Evolutionary conservation across 2,888 invertebrate species (phyloP).

Genomic region (Peribatodes rhomboidaria): DNA sequence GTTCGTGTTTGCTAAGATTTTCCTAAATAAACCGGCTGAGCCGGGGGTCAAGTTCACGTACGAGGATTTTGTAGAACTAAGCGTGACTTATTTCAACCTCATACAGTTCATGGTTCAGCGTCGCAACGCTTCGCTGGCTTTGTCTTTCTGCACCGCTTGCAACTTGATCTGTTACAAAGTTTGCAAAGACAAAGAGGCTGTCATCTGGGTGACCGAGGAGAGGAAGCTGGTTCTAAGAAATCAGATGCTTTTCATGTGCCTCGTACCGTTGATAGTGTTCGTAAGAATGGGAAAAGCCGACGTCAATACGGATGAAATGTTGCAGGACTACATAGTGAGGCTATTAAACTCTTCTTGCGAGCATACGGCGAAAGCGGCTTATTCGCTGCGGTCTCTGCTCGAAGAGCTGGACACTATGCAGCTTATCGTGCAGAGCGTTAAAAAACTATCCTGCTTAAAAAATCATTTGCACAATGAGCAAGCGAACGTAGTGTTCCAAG

Average conservation of each 20-base stretch:
- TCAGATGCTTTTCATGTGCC: conserved; percentile 87
- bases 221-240: conserved; percentile 80
- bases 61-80: conserved; percentile 71
- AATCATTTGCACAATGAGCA: conserved; percentile 87
- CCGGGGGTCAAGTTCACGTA: conserved; percentile 65
- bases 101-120: conserved; percentile 65
- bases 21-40: conserved; percentile 63
- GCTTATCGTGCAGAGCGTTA: conserved; percentile 83
- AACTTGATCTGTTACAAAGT: conserved; percentile 66
- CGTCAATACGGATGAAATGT: conserved; percentile 74
- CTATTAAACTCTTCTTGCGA: conserved; percentile 88
- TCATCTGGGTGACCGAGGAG: conserved; percentile 47
- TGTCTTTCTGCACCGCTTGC: conserved; percentile 72
- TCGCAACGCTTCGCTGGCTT: conserved; percentile 60
- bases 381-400: conserved; percentile 85
- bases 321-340: conserved; percentile 87
- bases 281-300: conserved; percentile 57
- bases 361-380: conserved; percentile 87
- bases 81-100: conserved; percentile 68
- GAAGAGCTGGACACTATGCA: conserved; percentile 75
- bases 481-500: conserved; percentile 88
- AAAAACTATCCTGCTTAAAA: conserved; percentile 86
- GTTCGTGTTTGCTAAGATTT: conserved; percentile 72
- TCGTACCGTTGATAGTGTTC: conserved; percentile 87
- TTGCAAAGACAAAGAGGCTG: conserved; percentile 59